Conservation (phyloP, 1,140 invertebrate genomes). For the Pseudomyrmex dendroicus region DNA sequence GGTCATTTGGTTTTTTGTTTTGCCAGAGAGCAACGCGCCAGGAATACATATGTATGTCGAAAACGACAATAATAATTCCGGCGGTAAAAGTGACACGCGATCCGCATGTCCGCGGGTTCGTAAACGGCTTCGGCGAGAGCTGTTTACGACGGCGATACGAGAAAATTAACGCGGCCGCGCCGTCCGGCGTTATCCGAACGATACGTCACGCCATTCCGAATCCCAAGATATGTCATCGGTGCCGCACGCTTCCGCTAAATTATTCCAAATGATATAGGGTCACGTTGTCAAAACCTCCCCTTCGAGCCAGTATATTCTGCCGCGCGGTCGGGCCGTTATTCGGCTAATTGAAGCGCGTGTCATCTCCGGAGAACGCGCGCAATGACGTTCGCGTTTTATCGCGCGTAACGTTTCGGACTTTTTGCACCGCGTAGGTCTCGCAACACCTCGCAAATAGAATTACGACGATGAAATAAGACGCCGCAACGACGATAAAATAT, state of each 20-base stretch:
- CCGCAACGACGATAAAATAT: slow-evolving; percentile 18
- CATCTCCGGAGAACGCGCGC: neutral
- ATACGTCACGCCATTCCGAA: slow-evolving; percentile 23
- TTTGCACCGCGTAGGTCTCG: neutral
- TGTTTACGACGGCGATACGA: neutral
- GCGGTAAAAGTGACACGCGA: neutral
- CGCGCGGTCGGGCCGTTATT: slow-evolving; percentile 24
- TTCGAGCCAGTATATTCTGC: slow-evolving; percentile 4
- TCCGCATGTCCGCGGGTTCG: neutral
- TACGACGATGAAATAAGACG: slow-evolving; percentile 31
- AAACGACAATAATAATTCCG: neutral
- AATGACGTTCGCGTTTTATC: slow-evolving; percentile 11
- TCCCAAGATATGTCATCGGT: slow-evolving; percentile 27
- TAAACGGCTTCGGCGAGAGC: neutral
- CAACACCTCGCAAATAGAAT: slow-evolving; percentile 52
- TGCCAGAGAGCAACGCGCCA: too few relatives aligned
- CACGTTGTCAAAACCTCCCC: slow-evolving; percentile 26
- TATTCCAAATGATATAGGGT: slow-evolving; percentile 15
- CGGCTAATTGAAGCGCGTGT: slow-evolving; percentile 54
- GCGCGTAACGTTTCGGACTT: slow-evolving; percentile 34
- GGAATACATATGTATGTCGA: too few relatives aligned
- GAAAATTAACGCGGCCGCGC: slow-evolving; percentile 22
- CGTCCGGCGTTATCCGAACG: slow-evolving; percentile 12
- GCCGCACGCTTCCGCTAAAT: slow-evolving; percentile 22
- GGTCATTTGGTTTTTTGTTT: neutral